These are phyloP conservation scores for Papilio dardanus DNA, from an alignment of 1,140 invertebrate species.

Conservation along the genomic window DNA sequence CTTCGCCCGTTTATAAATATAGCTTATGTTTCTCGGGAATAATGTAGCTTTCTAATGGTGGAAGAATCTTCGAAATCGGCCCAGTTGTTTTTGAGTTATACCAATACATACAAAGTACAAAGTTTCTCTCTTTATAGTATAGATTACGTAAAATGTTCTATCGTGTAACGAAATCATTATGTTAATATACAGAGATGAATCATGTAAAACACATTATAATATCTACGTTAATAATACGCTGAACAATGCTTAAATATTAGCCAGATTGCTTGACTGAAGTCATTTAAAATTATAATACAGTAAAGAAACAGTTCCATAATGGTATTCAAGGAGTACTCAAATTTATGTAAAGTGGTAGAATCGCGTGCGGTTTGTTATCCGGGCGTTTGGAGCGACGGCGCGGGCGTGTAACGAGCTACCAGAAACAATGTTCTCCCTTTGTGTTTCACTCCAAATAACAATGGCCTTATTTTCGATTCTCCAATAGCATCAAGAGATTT, in stretches of 20 bases:
- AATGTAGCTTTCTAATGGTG: too few species aligned
- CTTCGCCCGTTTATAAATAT: too few species aligned
- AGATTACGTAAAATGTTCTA: too few species aligned
- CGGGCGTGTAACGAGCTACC: constrained; percentile 30
- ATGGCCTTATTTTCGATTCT: constrained; percentile 36
- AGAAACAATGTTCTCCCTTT: constrained; percentile 37
- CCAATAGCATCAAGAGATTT: constrained; percentile 34
- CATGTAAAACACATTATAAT: background rate
- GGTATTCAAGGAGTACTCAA: constrained; percentile 22
- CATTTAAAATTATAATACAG: constrained; percentile 20
- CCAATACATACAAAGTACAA: too few species aligned
- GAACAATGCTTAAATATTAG: constrained; percentile 8
- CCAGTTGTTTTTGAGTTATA: too few species aligned
- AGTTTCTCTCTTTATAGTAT: too few species aligned
- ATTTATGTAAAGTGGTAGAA: constrained; percentile 31
- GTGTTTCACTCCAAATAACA: constrained; percentile 38
- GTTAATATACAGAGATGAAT: too few species aligned
- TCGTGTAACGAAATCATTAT: too few species aligned
- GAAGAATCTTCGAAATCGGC: too few species aligned
- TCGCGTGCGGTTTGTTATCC: constrained; percentile 37
- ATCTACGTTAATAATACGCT: background rate
- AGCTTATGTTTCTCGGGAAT: too few species aligned
- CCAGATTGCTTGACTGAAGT: constrained; percentile 4
- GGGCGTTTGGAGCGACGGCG: constrained; percentile 28
- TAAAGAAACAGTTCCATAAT: constrained; percentile 32